A percentile compares a stretch with the other conserved stretches of the same genome.
phyloP scores from a whole-genome alignment of 2,888 invertebrate genomes.

The Caenorhabditis sp. region DNA sequence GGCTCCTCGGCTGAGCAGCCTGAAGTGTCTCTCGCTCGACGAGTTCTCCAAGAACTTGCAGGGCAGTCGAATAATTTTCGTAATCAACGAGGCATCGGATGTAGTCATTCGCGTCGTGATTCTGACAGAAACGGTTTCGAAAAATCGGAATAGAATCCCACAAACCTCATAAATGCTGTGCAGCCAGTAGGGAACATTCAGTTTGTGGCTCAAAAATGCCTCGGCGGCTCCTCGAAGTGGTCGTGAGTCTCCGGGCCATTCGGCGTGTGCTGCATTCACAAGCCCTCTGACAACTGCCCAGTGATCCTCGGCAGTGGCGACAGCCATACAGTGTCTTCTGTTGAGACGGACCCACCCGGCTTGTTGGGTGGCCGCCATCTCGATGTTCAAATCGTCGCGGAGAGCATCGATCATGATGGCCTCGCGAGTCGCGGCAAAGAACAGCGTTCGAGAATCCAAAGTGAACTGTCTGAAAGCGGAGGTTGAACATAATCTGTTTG shows the following conservation, averaged over 20 bases:
- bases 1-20: slow-evolving; percentile 8
- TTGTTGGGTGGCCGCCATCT: slow-evolving; percentile 37
- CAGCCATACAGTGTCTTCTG: slow-evolving; percentile 42
- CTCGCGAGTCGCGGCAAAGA: slow-evolving; percentile 61
- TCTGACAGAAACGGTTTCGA: too few species aligned
- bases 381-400: slow-evolving; percentile 31
- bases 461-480: slow-evolving; percentile 62
- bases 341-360: slow-evolving; percentile 58
- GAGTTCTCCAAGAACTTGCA: slow-evolving; percentile 47
- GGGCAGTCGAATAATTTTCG: slow-evolving; percentile 60
- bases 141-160: too few species aligned
- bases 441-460: slow-evolving; percentile 56
- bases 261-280: slow-evolving; percentile 26
- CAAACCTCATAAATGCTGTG: slow-evolving; percentile 54
- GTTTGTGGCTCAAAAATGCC: slow-evolving; percentile 46
- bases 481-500: too few species aligned
- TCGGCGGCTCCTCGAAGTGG: slow-evolving; percentile 54
- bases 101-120: slow-evolving; percentile 67
- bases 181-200: slow-evolving; percentile 59
- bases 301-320: slow-evolving; percentile 48
- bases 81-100: slow-evolving; percentile 68
- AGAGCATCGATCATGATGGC: slow-evolving; percentile 62
- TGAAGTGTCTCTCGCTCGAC: slow-evolving; percentile 51
- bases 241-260: slow-evolving; percentile 57
- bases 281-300: slow-evolving; percentile 60